Base-by-base conservation (phyloP, 2,888 invertebrate genomes). In the Patella pellucida region DNA sequence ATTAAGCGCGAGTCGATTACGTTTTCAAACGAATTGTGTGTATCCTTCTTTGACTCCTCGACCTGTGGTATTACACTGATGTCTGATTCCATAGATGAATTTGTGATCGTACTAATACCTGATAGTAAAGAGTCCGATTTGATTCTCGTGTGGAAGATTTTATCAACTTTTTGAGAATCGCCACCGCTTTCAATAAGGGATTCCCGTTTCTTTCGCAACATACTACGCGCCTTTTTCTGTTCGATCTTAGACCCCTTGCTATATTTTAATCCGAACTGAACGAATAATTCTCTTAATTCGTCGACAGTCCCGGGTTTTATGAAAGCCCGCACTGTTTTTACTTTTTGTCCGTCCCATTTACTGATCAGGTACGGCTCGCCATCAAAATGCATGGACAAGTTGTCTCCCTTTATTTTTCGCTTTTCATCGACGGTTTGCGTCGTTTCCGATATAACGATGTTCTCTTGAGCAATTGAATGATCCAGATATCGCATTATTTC, bases 251-350 rank as follows among this genome's bases (percentile, higher is more conserved):
- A 76, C 69, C 68, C 70, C 41, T 71, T 73, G 71, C 62, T 70
- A 31, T 78, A 70, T 9, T 76, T 71, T n/a, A 74, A 75, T 23
- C 71, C 68, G 62, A 74, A 52, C 16, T 73, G 50, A 7, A 56
- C 75, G 67, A 82, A 84, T 5, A 84, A 69, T 19, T 79, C 74
- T 23, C 75, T 78, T 68, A 84, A 77, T 23, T 83, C 82, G 5
- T 79, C 81, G 14, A 84, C 84, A 72, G 79, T 80, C 5, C 84
- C 84, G 2, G 82, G 82, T 73, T 82, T 83, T 41, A 84, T 84
- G 52, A 78, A 79, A 16, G 78, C 76, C 15, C 84, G 69, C 5
- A 82, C 78, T 0, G 84, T 81, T 77, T 83, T 82, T 14, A 79
- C 73, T 56, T 78, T 77, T 62, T 62, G 19, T 3, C 77, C 79